Evolutionary conservation across 2,888 invertebrate species (phyloP), one percentile per base, ranked within the genome.

Genomic region (Anorthoa munda): DNA sequence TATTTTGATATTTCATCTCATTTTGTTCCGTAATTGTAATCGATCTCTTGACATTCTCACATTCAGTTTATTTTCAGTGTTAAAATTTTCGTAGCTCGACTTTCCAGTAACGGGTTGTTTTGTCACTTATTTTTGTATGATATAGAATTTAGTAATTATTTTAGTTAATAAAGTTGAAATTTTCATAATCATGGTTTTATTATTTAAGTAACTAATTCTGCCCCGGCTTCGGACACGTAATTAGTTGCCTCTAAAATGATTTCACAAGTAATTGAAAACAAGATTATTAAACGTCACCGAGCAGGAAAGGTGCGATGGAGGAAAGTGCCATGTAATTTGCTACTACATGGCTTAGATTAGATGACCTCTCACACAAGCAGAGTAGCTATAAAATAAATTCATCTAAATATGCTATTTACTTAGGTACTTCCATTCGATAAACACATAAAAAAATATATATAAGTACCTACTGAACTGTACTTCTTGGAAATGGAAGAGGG

Each of bases 101-200:
- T 76, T 66, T 71, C 74, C 75, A 68, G 59, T 71, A 79, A 87
- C 84, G 89, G 83, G 87, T 89, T 91, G 87, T 92, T 90, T 73
- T 77, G 86, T 87, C 86, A 87, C 85, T 81, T 88, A 92, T 91
- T 91, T 91, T 92, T 92, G 90, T 91, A 91, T 82, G 71, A 86
- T 88, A 89, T 87, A 87, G 79, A 83, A 79, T 82, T 75, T 87
- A 88, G 85, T 85, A 75, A 82, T 86, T 91, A 89, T 89, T 86
- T 87, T 92, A 92, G 84, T 89, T 87, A 94, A 89, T 95, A 94
- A 94, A 95, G 89, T 90, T 92, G 90, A 89, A 87, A 88, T 90
- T 88, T 89, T 87, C 80, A 81, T 76, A 78, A 69, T 18, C 26
- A 18, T 79, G 72, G 66, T 86, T 86, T 90, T 77, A 61, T 80